A percentile compares a stretch with the other conserved stretches of the same genome.
Conservation (phyloP, 2,113 vertebrate species). For the Bos indicus region DNA sequence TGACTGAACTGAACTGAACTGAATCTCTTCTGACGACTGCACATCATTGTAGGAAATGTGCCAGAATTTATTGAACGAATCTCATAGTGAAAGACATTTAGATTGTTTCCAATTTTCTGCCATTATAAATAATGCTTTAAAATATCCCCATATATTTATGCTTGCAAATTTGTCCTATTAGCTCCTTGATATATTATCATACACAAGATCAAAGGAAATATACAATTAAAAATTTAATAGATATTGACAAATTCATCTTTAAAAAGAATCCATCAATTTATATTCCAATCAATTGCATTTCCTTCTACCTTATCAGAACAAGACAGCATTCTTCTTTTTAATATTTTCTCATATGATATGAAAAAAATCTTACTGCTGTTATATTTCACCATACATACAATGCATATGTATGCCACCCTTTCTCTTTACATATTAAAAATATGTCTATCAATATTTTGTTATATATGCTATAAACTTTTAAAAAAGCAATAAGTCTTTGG, state of each 20-base stretch:
- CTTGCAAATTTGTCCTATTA: not conserved
- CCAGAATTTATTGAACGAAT: not conserved
- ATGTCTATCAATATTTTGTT: not conserved
- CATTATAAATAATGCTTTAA: not conserved
- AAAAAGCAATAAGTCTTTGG: not conserved
- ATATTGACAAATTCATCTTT: conserved; percentile 46
- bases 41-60: not conserved
- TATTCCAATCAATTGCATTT: not conserved
- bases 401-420: not conserved
- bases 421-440: not conserved
- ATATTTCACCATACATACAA: not conserved
- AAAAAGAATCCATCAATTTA: conserved; percentile 26
- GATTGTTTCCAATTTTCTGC: not conserved
- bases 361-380: not conserved
- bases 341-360: not conserved
- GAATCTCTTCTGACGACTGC: not conserved
- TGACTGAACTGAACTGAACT: too few relatives aligned
- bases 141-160: not conserved
- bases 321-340: not conserved
- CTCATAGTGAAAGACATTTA: not conserved
- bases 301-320: not conserved
- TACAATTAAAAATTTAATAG: conserved; percentile 38
- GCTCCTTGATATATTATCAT: not conserved
- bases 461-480: not conserved
- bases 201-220: not conserved